phyloP scores from a whole-genome alignment of 2,797 vertebrate genomes.

The Halcyon leucocephala region DNA sequence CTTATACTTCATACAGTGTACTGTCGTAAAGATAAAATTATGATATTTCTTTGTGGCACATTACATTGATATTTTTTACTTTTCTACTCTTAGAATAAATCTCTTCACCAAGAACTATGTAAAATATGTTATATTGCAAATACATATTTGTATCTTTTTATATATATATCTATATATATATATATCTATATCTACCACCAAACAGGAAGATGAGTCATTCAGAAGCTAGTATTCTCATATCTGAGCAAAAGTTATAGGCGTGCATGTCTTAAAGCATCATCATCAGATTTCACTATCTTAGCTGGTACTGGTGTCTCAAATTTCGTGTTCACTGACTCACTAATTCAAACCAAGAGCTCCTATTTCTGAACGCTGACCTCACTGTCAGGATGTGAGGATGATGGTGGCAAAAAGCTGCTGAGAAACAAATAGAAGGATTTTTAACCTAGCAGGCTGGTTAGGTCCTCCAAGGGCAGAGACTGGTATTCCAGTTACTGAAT shows the following conservation, averaged over 20 bases:
- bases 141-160: not conserved
- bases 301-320: conserved; percentile 15
- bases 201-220: conserved; percentile 46
- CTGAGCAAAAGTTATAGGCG: conserved; percentile 13
- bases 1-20: not conserved
- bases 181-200: not conserved
- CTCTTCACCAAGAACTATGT: not conserved
- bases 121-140: not conserved
- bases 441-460: not conserved
- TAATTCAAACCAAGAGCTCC: conserved; percentile 50
- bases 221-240: not conserved
- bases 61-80: not conserved
- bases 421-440: not conserved
- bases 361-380: conserved; percentile 53
- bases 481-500: not conserved
- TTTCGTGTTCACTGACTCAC: conserved; percentile 54
- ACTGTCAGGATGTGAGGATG: not conserved
- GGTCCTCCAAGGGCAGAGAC: not conserved
- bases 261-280: conserved; percentile 36
- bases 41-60: not conserved
- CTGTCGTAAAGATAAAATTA: not conserved
- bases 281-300: conserved; percentile 47
- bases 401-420: not conserved
- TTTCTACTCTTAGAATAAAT: not conserved
- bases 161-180: not conserved